A percentile compares a stretch with the other conserved stretches of the same genome.
Evolutionary conservation across 2,797 vertebrate genomes (phyloP).

Genomic region (Amphiprion clarkii): DNA sequence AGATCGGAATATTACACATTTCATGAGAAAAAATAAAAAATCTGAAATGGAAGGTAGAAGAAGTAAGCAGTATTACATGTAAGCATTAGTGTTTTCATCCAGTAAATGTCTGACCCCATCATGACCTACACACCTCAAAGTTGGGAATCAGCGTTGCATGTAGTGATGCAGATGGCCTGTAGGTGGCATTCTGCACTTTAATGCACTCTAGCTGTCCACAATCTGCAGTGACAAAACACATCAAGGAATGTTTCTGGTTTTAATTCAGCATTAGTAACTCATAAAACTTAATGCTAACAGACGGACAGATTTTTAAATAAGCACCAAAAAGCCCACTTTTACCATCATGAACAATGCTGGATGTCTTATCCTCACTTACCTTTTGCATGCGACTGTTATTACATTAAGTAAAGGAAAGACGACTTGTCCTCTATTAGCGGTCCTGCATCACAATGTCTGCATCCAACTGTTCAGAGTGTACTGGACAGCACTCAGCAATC

Average conservation of each 20-base stretch:
- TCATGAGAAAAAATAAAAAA: neutral
- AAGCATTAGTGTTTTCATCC: neutral
- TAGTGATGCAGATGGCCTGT: slow-evolving; percentile 11
- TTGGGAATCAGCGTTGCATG: neutral
- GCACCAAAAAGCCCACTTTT: neutral
- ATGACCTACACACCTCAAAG: neutral
- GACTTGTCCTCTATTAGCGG: slow-evolving; percentile 72
- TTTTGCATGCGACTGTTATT: slow-evolving; percentile 57
- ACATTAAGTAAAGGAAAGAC: slow-evolving; percentile 74
- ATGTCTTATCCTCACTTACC: neutral
- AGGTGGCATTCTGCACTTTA: slow-evolving; percentile 31
- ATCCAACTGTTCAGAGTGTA: slow-evolving; percentile 45
- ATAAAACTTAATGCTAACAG: neutral
- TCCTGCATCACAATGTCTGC: slow-evolving; percentile 28
- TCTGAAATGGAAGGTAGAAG: too few relatives aligned
- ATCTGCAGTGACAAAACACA: neutral
- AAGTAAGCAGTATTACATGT: too few relatives aligned
- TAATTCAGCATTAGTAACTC: neutral
- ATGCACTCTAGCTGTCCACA: neutral
- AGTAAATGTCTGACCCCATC: neutral
- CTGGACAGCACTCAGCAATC: slow-evolving; percentile 46
- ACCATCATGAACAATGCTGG: neutral
- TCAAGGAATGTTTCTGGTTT: neutral
- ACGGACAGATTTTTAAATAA: neutral
- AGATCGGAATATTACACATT: neutral